Base-by-base conservation (phyloP, 2,797 vertebrate species). In the Lacerta viridis region DNA sequence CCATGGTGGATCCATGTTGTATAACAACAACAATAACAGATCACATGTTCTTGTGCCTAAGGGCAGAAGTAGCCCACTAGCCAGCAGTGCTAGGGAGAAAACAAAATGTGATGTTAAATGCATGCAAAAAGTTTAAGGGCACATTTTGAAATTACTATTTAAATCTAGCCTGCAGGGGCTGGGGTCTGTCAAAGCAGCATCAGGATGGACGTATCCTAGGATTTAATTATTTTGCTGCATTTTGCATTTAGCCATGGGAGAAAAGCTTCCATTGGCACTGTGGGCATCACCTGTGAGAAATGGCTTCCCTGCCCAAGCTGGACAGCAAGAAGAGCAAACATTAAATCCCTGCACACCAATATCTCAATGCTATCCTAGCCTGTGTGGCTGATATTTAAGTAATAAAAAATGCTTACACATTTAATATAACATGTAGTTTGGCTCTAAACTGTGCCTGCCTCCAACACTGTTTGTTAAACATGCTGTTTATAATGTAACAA, bases 81-180 rank as follows among this genome's bases (percentile, higher is more conserved):
- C 29, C 50, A n/a, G 55, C 18, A 23, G 17, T 43, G 25, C 69
- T 83, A 68, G 43, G 80, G 15, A 18, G 17, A 3, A 80, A 80
- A 80, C 29, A 9, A 33, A 17, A 36, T 59, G 29, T 61, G 78
- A 80, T 59, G 29, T 80, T 33, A 33, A 59, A 59, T 8, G n/a
- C 20, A 20, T 33, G 10, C 50, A 59, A 80, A 50, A 8, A 23
- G 33, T 33, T 43, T 43, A 43, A 10, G 36, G 46, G 69, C 3
- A 72, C 64, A n/a, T 83, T 71, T 83, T 71, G n/a, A 72, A 72
- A 72, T 72, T 66, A 39, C 41, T 81, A 66, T 68, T 68, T 69
- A 43, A 82, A 82, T 55, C 27, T 33, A 74, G 72, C 27, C 66
- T 64, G 55, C 33, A 59, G 17, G 23, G 25, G 11, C 29, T 36